phyloP scores from a whole-genome alignment of 2,888 invertebrate species.

The Parnassius smintheus region DNA sequence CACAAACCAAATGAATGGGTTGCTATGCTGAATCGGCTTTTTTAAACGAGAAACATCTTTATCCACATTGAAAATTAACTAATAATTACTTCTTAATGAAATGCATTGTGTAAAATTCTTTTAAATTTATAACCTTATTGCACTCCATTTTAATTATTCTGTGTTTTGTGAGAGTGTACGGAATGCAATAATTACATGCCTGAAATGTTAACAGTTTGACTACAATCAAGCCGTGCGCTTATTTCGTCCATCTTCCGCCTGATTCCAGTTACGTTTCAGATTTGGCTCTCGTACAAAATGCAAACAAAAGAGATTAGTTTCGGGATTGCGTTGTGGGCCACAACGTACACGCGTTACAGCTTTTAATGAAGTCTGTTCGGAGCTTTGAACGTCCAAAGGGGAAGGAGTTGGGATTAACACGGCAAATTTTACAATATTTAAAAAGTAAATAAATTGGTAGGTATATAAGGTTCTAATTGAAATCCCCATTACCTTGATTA shows the following conservation, averaged over 20 bases:
- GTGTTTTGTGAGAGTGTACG: slow-evolving; percentile 9
- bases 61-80: not conserved
- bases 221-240: slow-evolving; percentile 29
- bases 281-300: slow-evolving; percentile 62
- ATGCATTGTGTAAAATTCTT: not conserved
- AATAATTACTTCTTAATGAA: not conserved
- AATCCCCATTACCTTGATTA: too few relatives aligned
- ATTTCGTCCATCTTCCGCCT: slow-evolving; percentile 44
- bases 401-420: slow-evolving; percentile 13
- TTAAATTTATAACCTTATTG: not conserved
- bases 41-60: slow-evolving; percentile 2
- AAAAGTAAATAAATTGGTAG: too few relatives aligned
- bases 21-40: slow-evolving; percentile 27
- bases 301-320: slow-evolving; percentile 67
- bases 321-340: slow-evolving; percentile 53
- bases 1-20: slow-evolving; percentile 49
- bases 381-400: slow-evolving; percentile 32
- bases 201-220: slow-evolving; percentile 25
- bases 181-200: slow-evolving; percentile 13
- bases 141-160: slow-evolving; percentile 12
- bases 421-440: not conserved
- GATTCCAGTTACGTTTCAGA: slow-evolving; percentile 47
- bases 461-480: too few relatives aligned
- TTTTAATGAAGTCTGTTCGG: slow-evolving; percentile 53
- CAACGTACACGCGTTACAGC: slow-evolving; percentile 44